phyloP scores from a whole-genome alignment of 1,140 invertebrate species.

The Drosophila mojavensis region DNA sequence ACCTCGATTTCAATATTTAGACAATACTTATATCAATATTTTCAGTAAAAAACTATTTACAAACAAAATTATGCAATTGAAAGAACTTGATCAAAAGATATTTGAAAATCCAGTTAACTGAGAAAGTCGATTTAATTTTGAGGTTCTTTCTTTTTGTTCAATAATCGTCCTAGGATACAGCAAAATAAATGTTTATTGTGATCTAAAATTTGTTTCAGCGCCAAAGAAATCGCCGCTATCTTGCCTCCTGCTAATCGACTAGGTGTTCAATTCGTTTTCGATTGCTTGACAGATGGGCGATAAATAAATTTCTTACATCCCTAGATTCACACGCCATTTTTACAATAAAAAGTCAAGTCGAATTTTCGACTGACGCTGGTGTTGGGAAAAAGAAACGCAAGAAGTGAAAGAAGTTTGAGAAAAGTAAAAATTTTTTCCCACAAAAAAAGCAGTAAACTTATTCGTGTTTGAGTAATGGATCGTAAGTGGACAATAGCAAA shows the following conservation, averaged over 20 bases:
- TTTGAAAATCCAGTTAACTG: neutral
- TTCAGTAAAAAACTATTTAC: neutral
- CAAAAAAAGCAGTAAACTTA: constrained; percentile 7
- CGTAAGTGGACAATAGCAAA: constrained; percentile 49
- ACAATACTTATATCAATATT: neutral
- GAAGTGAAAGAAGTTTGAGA: neutral
- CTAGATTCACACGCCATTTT: constrained; percentile 68
- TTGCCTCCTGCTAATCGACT: neutral
- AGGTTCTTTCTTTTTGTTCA: no score
- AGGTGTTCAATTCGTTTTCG: neutral
- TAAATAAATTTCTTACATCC: constrained; percentile 23
- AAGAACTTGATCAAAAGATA: neutral
- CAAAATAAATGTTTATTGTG: no score
- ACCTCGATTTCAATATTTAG: neutral
- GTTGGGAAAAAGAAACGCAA: neutral
- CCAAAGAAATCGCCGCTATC: neutral
- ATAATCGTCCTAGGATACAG: no score
- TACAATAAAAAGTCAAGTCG: constrained; percentile 43
- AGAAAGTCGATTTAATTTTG: no score
- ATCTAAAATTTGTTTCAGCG: no score
- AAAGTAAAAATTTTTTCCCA: neutral
- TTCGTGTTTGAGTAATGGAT: constrained; percentile 52
- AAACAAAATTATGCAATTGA: neutral
- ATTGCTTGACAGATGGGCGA: constrained; percentile 14
- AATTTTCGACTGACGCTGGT: constrained; percentile 52